Evolutionary conservation across 2,888 invertebrate genomes (phyloP), one percentile per base, ranked within the genome.

Genomic region (Drepana falcataria): DNA sequence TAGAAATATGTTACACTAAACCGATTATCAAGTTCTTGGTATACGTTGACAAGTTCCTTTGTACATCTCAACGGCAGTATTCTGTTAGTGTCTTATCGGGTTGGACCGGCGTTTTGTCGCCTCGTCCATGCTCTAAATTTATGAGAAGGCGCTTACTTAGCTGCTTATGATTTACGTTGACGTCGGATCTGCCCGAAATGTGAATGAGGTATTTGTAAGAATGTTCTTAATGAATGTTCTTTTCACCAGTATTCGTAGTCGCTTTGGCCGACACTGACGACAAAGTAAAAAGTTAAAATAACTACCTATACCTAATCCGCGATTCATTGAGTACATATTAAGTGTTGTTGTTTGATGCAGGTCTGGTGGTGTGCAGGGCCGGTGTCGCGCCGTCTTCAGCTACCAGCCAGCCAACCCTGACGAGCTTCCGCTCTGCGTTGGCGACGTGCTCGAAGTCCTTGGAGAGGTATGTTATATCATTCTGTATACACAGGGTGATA

Each of bases 361-460:
- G 67, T 68, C 83, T 47, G 65, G 77, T 51, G 82, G 83, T 51
- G 83, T 82, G 58, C 85, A 86, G 69, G 94, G 95, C 59, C 93
- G 94, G 77, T 96, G 97, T 83, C 94, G 95, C 77, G 97, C 96
- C 52, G 93, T 97, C 65, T 98, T 95, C 87, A 96, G 96, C 84
- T 99, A 99, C 87, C 94, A 95, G 71, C 98, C 98, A 54, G 96
- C 96, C 63, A 98, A 98, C 81, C 96, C 96, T 58, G 99, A 99
- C 90, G 99, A 99, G 85, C 88, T 99, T 66, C 93, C 94, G 64
- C 92, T 99, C 60, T 93, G 94, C 67, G 96, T 97, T 48, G 97
- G 97, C 63, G 98, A 98, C 87, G 92, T 96, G 35, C 94, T 99
- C 64, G 97, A 98, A 78, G 95, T 98, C 66, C 91, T 98, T 64